Evolutionary conservation across 64 coral and sea anemone genomes (phyloP).

Genomic region (Hydrozoanthus tunicans): DNA sequence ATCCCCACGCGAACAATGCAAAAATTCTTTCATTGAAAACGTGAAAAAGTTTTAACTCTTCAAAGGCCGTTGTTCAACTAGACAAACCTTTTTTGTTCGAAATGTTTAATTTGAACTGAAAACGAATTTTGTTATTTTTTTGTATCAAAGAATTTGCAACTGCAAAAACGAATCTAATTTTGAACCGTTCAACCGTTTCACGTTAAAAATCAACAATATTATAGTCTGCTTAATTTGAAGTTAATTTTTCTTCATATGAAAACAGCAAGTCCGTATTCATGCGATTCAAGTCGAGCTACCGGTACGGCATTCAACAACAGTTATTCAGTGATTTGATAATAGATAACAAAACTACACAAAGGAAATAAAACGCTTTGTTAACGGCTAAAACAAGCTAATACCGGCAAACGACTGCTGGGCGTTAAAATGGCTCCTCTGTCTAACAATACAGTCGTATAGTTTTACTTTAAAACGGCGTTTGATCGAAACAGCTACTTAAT

Average conservation of each 20-base stretch:
- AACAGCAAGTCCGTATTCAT: background rate
- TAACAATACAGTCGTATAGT: background rate
- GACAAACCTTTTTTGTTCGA: background rate
- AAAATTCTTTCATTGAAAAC: background rate
- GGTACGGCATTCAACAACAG: slow-evolving; percentile 25
- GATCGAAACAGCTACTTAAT: no score
- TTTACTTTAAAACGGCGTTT: background rate
- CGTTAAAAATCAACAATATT: background rate
- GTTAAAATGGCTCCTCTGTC: background rate
- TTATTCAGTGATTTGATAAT: slow-evolving; percentile 13
- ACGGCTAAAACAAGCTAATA: background rate
- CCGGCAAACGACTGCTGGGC: slow-evolving; percentile 11
- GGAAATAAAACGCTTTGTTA: slow-evolving; percentile 4
- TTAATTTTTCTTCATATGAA: slow-evolving; percentile 10
- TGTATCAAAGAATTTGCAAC: background rate
- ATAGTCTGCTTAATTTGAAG: background rate
- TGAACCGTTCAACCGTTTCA: slow-evolving; percentile 15
- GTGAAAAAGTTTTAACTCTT: background rate
- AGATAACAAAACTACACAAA: slow-evolving; percentile 38
- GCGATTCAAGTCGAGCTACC: background rate
- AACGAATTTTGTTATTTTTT: background rate
- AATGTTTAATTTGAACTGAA: background rate
- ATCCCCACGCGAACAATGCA: background rate
- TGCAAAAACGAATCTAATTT: background rate
- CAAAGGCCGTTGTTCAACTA: background rate